Base-by-base conservation (phyloP, 2,888 invertebrate species). In the Eumacrocentrus americanus region DNA sequence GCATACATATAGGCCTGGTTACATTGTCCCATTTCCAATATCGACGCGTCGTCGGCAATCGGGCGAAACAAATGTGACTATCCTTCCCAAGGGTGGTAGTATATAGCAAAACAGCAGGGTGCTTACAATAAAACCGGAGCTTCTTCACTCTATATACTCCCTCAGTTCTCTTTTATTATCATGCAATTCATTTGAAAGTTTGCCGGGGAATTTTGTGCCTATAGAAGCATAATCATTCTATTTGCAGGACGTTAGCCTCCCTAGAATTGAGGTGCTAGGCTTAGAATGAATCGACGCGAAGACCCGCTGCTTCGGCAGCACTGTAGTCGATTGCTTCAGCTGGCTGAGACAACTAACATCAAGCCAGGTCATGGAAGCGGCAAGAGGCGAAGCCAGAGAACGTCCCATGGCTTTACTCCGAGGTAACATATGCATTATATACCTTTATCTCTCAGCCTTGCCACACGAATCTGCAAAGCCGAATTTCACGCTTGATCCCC, bases 271-370 rank as follows among this genome's bases (percentile, higher is more conserved):
- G 48, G 63, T 63, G 51, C 65, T 67, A 40, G 66, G 65, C 51
- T 60, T 65, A 72, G 66, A 67, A 81, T 80, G 78, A 83, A 82
- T 80, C 81, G 78, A 63, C 81, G 82, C 48, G 84, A 83, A 71
- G 84, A 84, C 70, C 79, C 83, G 74, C 81, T 82, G 76, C 75
- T 84, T 68, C 81, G 77, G 72, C 78, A 80, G 76, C 80, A 80
- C 70, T 78, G 83, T 65, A 83, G 81, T 72, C 81, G 83, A 64
- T 78, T 84, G 70, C 80, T 84, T 74, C 82, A 83, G 76, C 75
- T 84, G 68, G 82, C 83, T 58, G 84, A 84, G 72, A 79, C 81
- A 60, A 78, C 79, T 11, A 75, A 76, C 62, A 74, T 76, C 70
- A 75, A 77, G 64, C 75, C 73, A 53, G 77, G 77, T 61, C 77